Base-by-base conservation (phyloP, 2,797 vertebrate species). In the Argyrosomus regius region DNA sequence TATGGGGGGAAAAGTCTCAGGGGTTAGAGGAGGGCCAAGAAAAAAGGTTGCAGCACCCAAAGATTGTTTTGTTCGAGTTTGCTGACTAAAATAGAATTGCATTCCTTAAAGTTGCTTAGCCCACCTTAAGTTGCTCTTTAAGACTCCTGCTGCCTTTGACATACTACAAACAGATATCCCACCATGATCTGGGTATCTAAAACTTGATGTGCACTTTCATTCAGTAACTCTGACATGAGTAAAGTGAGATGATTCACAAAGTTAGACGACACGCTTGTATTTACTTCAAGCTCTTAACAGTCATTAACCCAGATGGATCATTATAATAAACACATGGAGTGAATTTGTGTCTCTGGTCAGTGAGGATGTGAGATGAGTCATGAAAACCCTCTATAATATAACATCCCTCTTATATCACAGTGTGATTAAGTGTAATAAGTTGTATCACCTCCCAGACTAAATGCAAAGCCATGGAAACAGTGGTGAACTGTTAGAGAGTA, bases 401-500 rank as follows among this genome's bases (percentile, higher is more conserved):
- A 57, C 43, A 74, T 6, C 31, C 28, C 2, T 66, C 45, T 57
- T 35, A 70, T 41, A 83, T 60, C 45, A 69, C 14, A 3, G 48
- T 65, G 60, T 60, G 48, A 70, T 35, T 49, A 20, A 67, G 24
- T 24, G 6, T 48, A 54, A 71, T 52, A 67, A 54, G 7, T 59
- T 28, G 16, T 26, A 43, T 66, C 54, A 41, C 10, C 49, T 71
- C 63, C 22, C 26, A 64, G 61, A 16, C 31, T 50, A 54, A 73
- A 61, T 39, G 48, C 57, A 80, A 68, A 73, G 48, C 58, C 66
- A 41, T 48, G 5, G 45, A 48, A 72, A 53, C 46, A 49, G 17
- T n/a, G 50, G 28, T 54, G 66, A 78, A 41, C 28, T 50, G 41
- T 39, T 17, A 17, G 59, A 24, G 58, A 50, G 50, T 0, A 60